Percentiles rank a stretch among this genome's conserved stretches.
Evolutionary conservation across 2,113 vertebrate genomes (phyloP).

Genomic region (Ammodytes dubius): DNA sequence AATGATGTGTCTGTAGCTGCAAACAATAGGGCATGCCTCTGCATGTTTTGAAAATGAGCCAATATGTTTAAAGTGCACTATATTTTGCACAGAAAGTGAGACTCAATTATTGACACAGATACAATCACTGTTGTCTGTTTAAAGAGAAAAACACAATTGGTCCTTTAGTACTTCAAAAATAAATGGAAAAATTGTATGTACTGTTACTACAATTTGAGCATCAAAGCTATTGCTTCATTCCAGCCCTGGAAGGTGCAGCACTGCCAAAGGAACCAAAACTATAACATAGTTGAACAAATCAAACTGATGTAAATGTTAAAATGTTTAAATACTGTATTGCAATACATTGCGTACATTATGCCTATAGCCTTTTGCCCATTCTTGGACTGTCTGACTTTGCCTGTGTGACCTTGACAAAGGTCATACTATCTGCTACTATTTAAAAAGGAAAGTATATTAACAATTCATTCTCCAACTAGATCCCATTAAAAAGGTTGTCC

Average conservation of each 20-base stretch:
- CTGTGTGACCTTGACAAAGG: conserved; percentile 47
- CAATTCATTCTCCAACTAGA: neutral
- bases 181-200: no score
- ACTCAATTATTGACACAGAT: neutral
- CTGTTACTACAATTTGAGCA: neutral
- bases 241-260: no score
- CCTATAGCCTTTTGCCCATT: neutral
- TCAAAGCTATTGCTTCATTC: neutral
- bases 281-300: neutral
- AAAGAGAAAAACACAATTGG: neutral
- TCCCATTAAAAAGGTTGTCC: neutral
- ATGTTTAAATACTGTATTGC: neutral
- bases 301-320: neutral
- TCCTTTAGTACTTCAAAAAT: neutral
- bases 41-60: no score
- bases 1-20: neutral
- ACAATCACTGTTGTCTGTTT: no score
- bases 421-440: neutral
- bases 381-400: conserved; percentile 35
- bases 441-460: neutral
- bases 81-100: neutral
- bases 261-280: neutral
- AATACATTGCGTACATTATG: neutral
- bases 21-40: neutral
- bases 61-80: no score